Conservation (phyloP, 2,888 invertebrate species). For the Acleris sparsana region DNA sequence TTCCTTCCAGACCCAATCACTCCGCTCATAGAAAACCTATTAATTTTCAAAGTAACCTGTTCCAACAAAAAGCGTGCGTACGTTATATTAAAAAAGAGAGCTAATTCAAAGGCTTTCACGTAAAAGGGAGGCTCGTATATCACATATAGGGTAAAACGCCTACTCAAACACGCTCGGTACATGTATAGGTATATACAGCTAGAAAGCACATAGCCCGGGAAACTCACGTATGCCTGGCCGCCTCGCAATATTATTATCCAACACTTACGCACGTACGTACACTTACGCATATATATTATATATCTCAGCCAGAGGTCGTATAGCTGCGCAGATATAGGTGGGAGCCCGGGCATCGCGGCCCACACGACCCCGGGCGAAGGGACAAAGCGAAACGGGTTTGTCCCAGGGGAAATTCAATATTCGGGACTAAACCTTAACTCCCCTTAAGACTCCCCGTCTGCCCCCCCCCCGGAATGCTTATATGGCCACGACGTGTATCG, state of each 20-base stretch:
- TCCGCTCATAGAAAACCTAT: conserved; percentile 35
- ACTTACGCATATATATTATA: conserved; percentile 50
- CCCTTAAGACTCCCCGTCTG: conserved; percentile 82
- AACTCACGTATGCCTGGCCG: conserved; percentile 79
- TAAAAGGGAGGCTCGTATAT: conserved; percentile 64
- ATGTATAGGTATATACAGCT: conserved; percentile 47
- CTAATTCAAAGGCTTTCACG: conserved; percentile 79
- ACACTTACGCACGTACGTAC: conserved; percentile 76
- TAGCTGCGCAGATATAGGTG: conserved; percentile 43
- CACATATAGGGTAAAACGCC: conserved; percentile 66
- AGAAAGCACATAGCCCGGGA: conserved; percentile 67
- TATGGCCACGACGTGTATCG: conserved; percentile 84
- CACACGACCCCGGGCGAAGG: conserved; percentile 81
- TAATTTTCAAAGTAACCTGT: conserved; percentile 36
- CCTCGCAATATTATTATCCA: conserved; percentile 80
- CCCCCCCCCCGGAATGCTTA: conserved; percentile 81
- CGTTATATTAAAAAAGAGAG: conserved; percentile 70
- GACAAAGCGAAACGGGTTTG: conserved; percentile 84
- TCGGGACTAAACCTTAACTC: conserved; percentile 84
- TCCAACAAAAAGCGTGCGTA: conserved; percentile 44
- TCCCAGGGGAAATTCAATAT: conserved; percentile 85
- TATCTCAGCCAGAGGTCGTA: conserved; percentile 45
- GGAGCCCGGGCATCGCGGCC: conserved; percentile 78
- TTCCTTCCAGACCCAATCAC: conserved; percentile 25
- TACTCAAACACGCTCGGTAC: conserved; percentile 60